Evolutionary conservation across 2,797 vertebrate species (phyloP), one percentile per base, ranked within the genome.

Genomic region (Crenuchus spilurus): DNA sequence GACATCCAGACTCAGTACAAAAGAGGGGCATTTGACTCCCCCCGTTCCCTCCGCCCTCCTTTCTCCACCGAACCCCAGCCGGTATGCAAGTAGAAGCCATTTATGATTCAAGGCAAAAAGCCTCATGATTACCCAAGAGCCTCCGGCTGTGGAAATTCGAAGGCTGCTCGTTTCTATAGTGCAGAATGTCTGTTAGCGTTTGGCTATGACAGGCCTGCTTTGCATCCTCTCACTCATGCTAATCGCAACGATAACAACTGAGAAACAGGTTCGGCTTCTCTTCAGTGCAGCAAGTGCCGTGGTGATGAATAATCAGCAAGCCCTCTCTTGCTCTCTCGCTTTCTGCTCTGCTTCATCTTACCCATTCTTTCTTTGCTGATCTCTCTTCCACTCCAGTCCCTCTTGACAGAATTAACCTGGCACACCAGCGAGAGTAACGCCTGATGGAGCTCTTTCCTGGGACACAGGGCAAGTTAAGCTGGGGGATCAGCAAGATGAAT

Each of bases 351-450:
- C 37, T 14, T 61, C 58, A 82, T 83, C 77, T 77, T 18, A 49
- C 51, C n/a, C 60, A 42, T 79, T 78, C 72, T 82, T 80, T 70
- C 78, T 70, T 75, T 70, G 77, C 80, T 74, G 83, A 82, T 85
- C 81, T 74, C 30, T 26, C 41, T 41, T 64, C 65, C 66, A 64
- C 84, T 85, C 76, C 64, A 85, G 78, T 82, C 78, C 80, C 83
- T 84, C 86, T 89, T 85, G 84, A 86, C 85, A 83, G 87, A 83
- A 86, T 86, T 82, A 85, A 78, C 73, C 72, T 78, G 75, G 66
- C 70, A 66, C 66, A 69, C 49, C 57, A 74, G 63, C 54, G 81
- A 85, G 73, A 82, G 78, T 70, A 80, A 84, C 11, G 52, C 74
- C 74, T 75, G 85, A 84, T 84, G 82, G 82, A 78, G 33, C 67